Conservation (phyloP, 2,113 vertebrate species). For the Carettochelys insculpta region DNA sequence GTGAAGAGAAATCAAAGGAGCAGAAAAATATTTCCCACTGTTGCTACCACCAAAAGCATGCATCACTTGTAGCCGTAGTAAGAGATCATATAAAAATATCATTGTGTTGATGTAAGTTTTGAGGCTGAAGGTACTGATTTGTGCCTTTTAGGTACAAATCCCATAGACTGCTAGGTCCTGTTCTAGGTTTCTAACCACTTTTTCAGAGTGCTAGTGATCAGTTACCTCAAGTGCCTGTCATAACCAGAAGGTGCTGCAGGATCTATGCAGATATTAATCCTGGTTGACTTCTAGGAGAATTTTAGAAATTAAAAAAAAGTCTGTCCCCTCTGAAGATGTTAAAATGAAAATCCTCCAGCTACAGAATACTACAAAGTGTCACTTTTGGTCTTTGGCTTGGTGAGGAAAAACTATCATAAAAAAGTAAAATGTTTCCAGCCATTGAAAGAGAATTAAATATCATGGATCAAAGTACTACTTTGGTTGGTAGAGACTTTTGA, state of each 20-base stretch:
- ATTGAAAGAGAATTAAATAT: constrained; percentile 8
- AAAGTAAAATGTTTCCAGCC: not conserved
- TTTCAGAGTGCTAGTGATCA: not conserved
- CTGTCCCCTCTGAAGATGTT: not conserved
- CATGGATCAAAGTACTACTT: constrained; percentile 3
- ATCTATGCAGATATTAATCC: not conserved
- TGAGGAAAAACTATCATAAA: not conserved
- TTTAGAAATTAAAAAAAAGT: not conserved
- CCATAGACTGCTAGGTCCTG: not conserved
- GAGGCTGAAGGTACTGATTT: not conserved
- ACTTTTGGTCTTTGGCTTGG: not conserved
- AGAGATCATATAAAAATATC: not conserved
- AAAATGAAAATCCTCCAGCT: not conserved
- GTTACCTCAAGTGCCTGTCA: not conserved
- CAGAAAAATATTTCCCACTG: not conserved
- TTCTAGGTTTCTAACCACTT: not conserved
- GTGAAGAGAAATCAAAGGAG: not conserved
- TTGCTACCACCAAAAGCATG: not conserved
- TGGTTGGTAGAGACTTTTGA: not conserved
- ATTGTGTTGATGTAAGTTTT: not conserved
- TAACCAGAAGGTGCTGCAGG: not conserved
- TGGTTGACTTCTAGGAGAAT: not conserved
- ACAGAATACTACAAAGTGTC: not conserved
- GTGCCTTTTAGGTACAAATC: not conserved
- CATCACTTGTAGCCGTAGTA: not conserved